Base-by-base conservation (phyloP, 2,888 invertebrate genomes). In the Neocrepidodera transversa region DNA sequence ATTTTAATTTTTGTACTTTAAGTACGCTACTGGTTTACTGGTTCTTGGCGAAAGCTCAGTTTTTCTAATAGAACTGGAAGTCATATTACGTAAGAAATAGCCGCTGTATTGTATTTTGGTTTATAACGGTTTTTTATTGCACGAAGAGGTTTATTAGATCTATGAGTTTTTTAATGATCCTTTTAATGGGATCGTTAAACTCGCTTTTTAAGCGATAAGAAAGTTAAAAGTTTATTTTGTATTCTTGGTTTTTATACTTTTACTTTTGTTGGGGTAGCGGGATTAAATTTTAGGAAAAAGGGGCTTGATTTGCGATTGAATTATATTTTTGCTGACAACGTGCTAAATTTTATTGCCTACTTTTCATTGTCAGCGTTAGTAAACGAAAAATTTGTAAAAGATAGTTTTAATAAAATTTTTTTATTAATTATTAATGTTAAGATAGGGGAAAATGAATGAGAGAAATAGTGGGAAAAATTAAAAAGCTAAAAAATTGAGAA, bases 41-140 rank as follows among this genome's bases (percentile, higher is more conserved):
- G 54, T 51, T n/a, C 61, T 61, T 42, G 49, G 62, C 57, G 55
- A 58, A 57, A 20, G 48, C 49, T 49, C 32, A 47, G 54, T 60
- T 60, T 58, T 62, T 65, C 49, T 47, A 32, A 55, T 55, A 48
- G 55, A 61, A 55, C 52, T 49, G 53, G 40, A 52, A 59, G 63
- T 63, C 63, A 63, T 56, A 60, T 57, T 54, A 57, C 52, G 49
- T 53, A 56, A 56, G 59, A 53, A 32, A 63, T 60, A 47, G 54
- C 57, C 53, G 45, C 54, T 47, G 50, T 60, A 63, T 50, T 57
- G 45, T 45, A 45, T 26, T 26, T 18, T 11, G 26, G n/a, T 45
- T 45, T 45, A 26, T 26, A 26, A 8, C 26, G 45, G n/a, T 35
- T 53, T 20, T 30, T 35, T 30, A 32, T 18, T 16, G 28, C 28